A percentile compares a stretch with the other conserved stretches of the same genome.
These are phyloP conservation scores for Noctua comes DNA, from an alignment of 2,888 invertebrate species.

Conservation along the genomic window DNA sequence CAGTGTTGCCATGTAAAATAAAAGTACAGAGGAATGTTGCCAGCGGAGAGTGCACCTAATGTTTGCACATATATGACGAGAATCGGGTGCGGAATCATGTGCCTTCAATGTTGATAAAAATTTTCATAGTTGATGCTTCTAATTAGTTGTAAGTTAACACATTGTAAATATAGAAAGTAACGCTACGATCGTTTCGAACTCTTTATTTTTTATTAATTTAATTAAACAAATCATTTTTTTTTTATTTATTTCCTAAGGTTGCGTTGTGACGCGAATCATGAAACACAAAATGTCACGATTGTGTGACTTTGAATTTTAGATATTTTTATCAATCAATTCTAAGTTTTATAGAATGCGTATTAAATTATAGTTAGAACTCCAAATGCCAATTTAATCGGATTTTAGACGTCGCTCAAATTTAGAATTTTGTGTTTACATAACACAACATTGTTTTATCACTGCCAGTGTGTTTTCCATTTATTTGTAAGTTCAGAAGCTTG, in stretches of 20 bases:
- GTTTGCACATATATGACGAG: constrained; percentile 80
- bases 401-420: constrained; percentile 55
- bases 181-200: constrained; percentile 84
- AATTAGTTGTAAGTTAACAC: constrained; percentile 86
- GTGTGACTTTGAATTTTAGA: constrained; percentile 19
- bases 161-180: constrained; percentile 87
- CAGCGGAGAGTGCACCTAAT: constrained; percentile 81
- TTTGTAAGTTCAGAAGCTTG: constrained; percentile 63
- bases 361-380: constrained; percentile 15
- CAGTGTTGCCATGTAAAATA: constrained; percentile 72
- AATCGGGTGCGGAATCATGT: constrained; percentile 90
- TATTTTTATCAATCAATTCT: constrained; percentile 18
- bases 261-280: constrained; percentile 68
- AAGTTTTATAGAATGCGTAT: constrained; percentile 25
- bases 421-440: constrained; percentile 45
- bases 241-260: constrained; percentile 86
- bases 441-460: constrained; percentile 66
- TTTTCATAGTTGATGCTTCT: constrained; percentile 90
- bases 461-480: constrained; percentile 70
- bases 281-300: constrained; percentile 61
- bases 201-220: constrained; percentile 88
- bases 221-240: constrained; percentile 80
- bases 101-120: constrained; percentile 90
- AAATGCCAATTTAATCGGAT: constrained; percentile 48
- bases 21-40: constrained; percentile 75